Evolutionary conservation across 2,113 vertebrate species (phyloP).

Genomic region (Donacobius atricapilla): DNA sequence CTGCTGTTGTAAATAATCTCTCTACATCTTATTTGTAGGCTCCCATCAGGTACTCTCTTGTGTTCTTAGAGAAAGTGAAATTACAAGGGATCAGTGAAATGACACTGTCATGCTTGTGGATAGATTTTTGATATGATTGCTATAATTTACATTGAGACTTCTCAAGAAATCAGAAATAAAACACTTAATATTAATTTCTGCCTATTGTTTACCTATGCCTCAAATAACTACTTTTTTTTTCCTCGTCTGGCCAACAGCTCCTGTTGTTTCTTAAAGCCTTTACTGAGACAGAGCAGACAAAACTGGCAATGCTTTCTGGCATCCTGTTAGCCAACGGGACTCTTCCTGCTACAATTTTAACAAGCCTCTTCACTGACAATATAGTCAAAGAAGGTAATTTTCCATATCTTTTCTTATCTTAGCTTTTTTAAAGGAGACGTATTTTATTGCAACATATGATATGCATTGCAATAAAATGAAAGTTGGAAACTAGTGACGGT

Average conservation of each 20-base stretch:
- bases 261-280: conserved; percentile 93
- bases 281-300: conserved; percentile 87
- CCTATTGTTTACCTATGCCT: not conserved
- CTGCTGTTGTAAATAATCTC: not conserved
- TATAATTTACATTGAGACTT: not conserved
- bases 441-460: not conserved
- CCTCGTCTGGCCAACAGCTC: conserved; percentile 74
- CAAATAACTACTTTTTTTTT: not conserved
- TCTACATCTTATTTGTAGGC: not conserved
- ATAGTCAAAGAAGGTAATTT: conserved; percentile 89
- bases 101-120: not conserved
- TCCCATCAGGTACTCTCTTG: not conserved
- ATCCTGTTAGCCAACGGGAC: conserved; percentile 84
- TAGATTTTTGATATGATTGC: not conserved
- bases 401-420: not conserved
- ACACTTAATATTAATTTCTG: not conserved
- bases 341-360: conserved; percentile 85
- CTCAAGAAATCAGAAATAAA: not conserved
- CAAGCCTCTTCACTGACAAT: conserved; percentile 89
- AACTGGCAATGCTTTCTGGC: conserved; percentile 88
- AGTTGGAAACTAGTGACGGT: not conserved
- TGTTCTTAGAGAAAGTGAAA: not conserved
- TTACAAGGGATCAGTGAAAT: not conserved
- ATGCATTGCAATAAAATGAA: not conserved
- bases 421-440: not conserved